Evolutionary conservation across 2,888 invertebrate genomes (phyloP), one percentile per base, ranked within the genome.

Genomic region (Neoitamus cyanurus): DNA sequence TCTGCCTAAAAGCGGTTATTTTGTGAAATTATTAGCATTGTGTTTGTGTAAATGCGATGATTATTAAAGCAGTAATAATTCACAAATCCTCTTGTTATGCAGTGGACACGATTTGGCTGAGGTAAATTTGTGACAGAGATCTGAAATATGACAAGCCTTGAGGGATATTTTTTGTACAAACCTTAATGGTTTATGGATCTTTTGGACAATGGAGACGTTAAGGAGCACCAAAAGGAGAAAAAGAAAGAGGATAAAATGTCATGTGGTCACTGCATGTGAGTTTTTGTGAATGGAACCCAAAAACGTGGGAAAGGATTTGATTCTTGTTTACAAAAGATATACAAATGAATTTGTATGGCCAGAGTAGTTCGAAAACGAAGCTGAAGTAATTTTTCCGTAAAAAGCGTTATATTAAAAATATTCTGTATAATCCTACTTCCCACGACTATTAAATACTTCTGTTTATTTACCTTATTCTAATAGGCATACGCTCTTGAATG

Each of bases 21-120:
- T 75, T 75, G 75, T 42, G n/a, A 75, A 75, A 75, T 75, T 75
- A 75, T 25, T 42, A 37, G 42, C 42, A 75, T 75, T 75, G 75
- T 75, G 75, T 75, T 75, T 75, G 75, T 37, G 25, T 75, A 75
- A 46, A 75, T 46, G 75, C 46, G 25, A 58, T 25, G 75, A 75
- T 75, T 75, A 75, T 75, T 75, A 73, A 75, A 42, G n/a, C 28
- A 25, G 75, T n/a, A 75, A 75, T 75, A 75, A 75, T 75, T 75
- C 75, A 75, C 37, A 70, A 75, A 75, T 75, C 75, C 75, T 75
- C 25, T 75, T 75, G 75, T 75, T 42, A 75, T 37, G 37, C 42
- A 75, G 75, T 75, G 42, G n/a, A 37, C 75, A 37, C 34, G 42
- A 42, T 42, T 58, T 25, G 28, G n/a, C 13, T 25, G 42, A 75